Evolutionary conservation across 2,888 invertebrate species (phyloP).

Genomic region (Chirona hameri): DNA sequence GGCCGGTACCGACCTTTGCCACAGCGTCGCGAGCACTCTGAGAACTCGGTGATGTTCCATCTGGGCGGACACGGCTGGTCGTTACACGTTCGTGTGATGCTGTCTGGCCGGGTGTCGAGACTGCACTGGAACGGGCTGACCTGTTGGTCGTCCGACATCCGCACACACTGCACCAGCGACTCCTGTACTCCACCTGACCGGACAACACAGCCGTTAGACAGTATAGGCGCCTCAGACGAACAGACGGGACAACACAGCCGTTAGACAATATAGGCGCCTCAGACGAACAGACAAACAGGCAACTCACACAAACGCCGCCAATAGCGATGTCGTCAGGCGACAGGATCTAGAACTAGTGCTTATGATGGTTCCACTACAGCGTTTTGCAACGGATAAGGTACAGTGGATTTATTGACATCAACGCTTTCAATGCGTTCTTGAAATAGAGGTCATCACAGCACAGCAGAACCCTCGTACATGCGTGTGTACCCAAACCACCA

Average conservation of each 20-base stretch:
- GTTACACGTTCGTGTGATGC: constrained; percentile 83
- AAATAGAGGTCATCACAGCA: neutral
- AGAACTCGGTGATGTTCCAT: constrained; percentile 87
- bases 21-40: constrained; percentile 85
- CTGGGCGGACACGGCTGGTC: constrained; percentile 93
- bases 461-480: no score
- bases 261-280: no score
- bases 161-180: constrained; percentile 79
- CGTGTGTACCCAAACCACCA: neutral
- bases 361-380: neutral
- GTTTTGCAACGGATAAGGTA: no score
- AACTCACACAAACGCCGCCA: no score
- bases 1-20: constrained; percentile 78
- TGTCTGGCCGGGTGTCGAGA: constrained; percentile 81
- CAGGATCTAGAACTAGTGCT: neutral
- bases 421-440: no score
- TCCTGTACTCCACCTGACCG: constrained; percentile 61
- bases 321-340: no score
- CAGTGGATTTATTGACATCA: no score
- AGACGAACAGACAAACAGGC: neutral
- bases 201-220: neutral
- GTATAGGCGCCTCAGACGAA: no score
- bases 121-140: constrained; percentile 85
- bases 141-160: constrained; percentile 79
- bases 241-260: neutral